Evolutionary conservation across 1,140 invertebrate genomes (phyloP), one percentile per base, ranked within the genome.

Genomic region (Drosophila sp.): DNA sequence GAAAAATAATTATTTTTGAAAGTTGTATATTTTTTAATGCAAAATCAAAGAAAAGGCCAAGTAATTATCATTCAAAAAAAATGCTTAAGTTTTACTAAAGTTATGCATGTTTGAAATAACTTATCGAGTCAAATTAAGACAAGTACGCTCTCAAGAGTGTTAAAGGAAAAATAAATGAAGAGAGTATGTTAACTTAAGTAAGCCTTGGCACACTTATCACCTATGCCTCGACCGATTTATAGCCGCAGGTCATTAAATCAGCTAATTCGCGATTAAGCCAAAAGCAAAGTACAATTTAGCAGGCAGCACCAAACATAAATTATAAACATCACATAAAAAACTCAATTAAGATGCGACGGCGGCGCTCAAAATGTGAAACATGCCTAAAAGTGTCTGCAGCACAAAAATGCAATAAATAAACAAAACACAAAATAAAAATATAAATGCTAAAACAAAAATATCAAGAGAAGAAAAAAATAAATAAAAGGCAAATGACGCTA

Each of bases 331-430:
- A 56, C 73, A 65, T 74, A 82, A 69, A 78, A 87, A 81, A 87
- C 75, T 87, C 78, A 86, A 82, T 87, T 82, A 81, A 82, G 74
- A 64, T 43, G 65, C 43, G 72, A 48, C 51, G 74, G 67, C 54
- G 48, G 36, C 62, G 58, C 58, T 61, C 43, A 58, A 73, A 73
- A 86, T 86, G 77, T 46, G 78, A 87, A 87, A 87, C 82, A 86
- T 87, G 78, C 63, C 53, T 29, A 63, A 56, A 50, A 43, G 27
- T 50, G 69, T 65, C 53, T 51, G 45, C 57, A 62, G 48, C 66
- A 43, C 38, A 64, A 81, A 81, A 69, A 73, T 64, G 82, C 74
- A 81, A 87, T 86, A 86, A 86, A 86, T 86, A 87, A 86, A 81
- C 67, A 69, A 76, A 83, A 58, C 61, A 74, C 34, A 40, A 45